Base-by-base conservation (phyloP, 2,797 vertebrate genomes). In the Rallus crepitans region DNA sequence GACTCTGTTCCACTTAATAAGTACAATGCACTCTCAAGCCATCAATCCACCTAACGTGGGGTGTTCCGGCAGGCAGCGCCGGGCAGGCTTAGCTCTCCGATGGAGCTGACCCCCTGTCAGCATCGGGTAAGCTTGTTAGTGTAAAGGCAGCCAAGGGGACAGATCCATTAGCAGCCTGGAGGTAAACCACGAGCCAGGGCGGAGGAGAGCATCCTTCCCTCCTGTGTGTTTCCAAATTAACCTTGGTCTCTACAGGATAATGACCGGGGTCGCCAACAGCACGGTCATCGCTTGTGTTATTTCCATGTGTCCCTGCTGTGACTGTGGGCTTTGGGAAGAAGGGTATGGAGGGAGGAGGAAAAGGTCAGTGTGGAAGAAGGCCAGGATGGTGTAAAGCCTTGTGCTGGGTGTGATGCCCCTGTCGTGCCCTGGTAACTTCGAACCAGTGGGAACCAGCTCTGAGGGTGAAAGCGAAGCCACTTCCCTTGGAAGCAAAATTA, bases 1-100 rank as follows among this genome's bases (percentile, higher is more conserved):
- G 76, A 92, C 87, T 93, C 90, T n/a, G 94, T 93, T 94, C 97
- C 92, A 69, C 95, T 96, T 95, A 95, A 84, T 88, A 93, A 96
- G 92, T 95, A 81, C 96, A 95, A 88, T 0, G n/a, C 83, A 53
- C 71, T 88, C 84, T 77, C 12, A 13, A 92, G 93, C 93, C 87
- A 81, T 89, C 90, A 28, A 42, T 80, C 92, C 84, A 59, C 47
- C 3, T 0, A 17, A 24, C 2, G 2, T 0, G 1, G 42, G 48
- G 45, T 2, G 23, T 90, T 79, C 39, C 21, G 23, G 61, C 78
- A 39, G 42, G 48, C 53, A 60, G 73, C 2, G 9, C 48, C 7
- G 20, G 66, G 45, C 57, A 52, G 45, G 76, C n/a, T 78, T 9
- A 10, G 59, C 31, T 59, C 68, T 71, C 28, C 6, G 6, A 17